Base-by-base conservation (phyloP, 1,140 invertebrate genomes). In the Nasonia giraulti region DNA sequence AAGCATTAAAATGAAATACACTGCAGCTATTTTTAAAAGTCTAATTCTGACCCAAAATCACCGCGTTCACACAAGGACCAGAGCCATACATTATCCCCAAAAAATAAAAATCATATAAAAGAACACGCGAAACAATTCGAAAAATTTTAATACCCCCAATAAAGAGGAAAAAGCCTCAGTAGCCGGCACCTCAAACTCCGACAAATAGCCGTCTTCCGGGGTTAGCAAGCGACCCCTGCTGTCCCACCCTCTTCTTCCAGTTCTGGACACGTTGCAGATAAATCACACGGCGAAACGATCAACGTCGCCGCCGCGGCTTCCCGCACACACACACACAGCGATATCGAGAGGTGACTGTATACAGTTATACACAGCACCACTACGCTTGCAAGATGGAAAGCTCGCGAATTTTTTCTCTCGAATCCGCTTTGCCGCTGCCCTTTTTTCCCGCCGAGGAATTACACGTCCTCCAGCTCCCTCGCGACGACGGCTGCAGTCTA, bases 211-310 rank as follows among this genome's bases (percentile, higher is more conserved):
- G n/a, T 44, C 40, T 84, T 73, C 68, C 66, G 76, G 69, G 68
- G 44, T 66, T 23, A 47, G 33, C 62, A 2, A 23, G n/a, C 17
- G 73, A 82, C 68, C 40, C 40, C 44, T n/a, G 11, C 62, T 55
- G 40, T 83, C 55, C 50, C 81, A 76, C 37, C 44, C 31, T 47
- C 68, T 71, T 31, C 62, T 69, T 8, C 40, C 23, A 37, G 10
- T 82, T 17, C 27, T 20, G 31, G 77, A 27, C 69, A 71, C 69
- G 55, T 62, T 62, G 50, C 55, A 84, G 77, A 86, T 86, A 86
- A 86, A 86, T 86, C 85, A 86, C 78, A 81, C 75, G 69, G 33
- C 12, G 79, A 80, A 83, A 80, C 82, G 82, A 86, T 86, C 79
- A 86, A 75, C 85, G 81, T 79, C 71, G 66, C 74, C 81, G 50